Percentiles rank a stretch among this genome's conserved stretches.
phyloP scores from a whole-genome alignment of 2,888 invertebrate genomes.

The Chymomyza procnemis region DNA sequence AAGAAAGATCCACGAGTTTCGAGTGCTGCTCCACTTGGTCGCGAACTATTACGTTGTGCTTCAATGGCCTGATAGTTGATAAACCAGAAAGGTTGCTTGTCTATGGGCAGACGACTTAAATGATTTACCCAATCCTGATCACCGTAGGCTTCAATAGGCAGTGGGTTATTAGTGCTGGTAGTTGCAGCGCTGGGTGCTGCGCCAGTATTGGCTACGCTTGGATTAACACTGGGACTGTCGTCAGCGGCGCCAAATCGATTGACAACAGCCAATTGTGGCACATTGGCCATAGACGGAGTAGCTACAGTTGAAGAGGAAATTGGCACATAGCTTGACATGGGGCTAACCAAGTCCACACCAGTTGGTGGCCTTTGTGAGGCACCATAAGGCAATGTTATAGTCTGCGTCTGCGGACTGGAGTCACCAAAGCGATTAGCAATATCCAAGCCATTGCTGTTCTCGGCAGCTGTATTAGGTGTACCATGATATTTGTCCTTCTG shows the following conservation, averaged over 20 bases:
- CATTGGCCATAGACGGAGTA: not conserved
- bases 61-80: conserved; percentile 85
- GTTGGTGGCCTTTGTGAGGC: conserved; percentile 65
- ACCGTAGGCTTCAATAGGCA: conserved; percentile 84
- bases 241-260: conserved; percentile 54
- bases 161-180: conserved; percentile 32
- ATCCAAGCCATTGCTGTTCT: conserved; percentile 46
- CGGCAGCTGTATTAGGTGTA: conserved; percentile 47
- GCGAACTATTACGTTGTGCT: conserved; percentile 79
- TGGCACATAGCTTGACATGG: conserved; percentile 40
- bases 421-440: conserved; percentile 80
- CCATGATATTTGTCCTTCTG: conserved; percentile 80
- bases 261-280: conserved; percentile 23
- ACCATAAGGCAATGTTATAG: conserved; percentile 45
- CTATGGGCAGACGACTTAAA: conserved; percentile 83
- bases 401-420: conserved; percentile 77
- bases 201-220: conserved; percentile 3
- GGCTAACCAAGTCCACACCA: conserved; percentile 64
- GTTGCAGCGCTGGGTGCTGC: not conserved
- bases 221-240: not conserved
- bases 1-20: conserved; percentile 63
- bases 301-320: not conserved
- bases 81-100: conserved; percentile 86
- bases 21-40: conserved; percentile 49
- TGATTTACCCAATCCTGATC: conserved; percentile 82